Base-by-base conservation (phyloP, 1,140 invertebrate genomes). In the Danaus melanippus region DNA sequence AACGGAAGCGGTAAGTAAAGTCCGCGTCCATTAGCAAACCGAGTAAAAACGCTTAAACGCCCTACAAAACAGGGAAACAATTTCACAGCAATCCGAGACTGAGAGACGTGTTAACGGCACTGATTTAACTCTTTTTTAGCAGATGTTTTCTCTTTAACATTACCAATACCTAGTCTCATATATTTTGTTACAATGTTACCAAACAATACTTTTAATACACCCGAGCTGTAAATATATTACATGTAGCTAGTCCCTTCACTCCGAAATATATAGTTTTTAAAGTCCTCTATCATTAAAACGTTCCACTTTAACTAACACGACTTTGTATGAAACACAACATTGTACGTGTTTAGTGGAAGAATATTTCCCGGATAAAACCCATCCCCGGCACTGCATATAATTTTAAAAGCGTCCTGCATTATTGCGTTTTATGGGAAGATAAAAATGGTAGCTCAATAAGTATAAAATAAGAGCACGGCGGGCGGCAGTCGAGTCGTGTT, bases 401-500 rank as follows among this genome's bases (percentile, higher is more conserved):
- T 75, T 76, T 80, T 69, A 75, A 80, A 76, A 73, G 70, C 70
- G 60, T 67, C 61, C 62, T 67, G 71, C 67, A 66, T 70, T 74
- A 76, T 71, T 69, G 64, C 67, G 64, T 71, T 78, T 73, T 73
- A 76, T 69, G 66, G 66, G 62, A 57, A 71, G 67, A 73, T 74
- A 69, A 80, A 74, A 79, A 71, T 75, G 62, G 64, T 73, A 58
- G 71, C 71, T 70, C 74, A 74, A 78, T 78, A 80, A 78, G 70
- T 73, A 73, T 75, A 67, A 75, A 74, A 74, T 79, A 69, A 74
- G 74, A 68, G 74, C 59, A 53, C 53, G 61, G 49, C 58, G 56
- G 56, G 56, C 55, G 56, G 59, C 54, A 57, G 58, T 48, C 45
- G 47, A 53, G 63, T 56, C 55, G 58, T 46, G 59, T 67, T 70